Evolutionary conservation across 2,797 vertebrate genomes (phyloP).

Genomic region (Sebastes minor): DNA sequence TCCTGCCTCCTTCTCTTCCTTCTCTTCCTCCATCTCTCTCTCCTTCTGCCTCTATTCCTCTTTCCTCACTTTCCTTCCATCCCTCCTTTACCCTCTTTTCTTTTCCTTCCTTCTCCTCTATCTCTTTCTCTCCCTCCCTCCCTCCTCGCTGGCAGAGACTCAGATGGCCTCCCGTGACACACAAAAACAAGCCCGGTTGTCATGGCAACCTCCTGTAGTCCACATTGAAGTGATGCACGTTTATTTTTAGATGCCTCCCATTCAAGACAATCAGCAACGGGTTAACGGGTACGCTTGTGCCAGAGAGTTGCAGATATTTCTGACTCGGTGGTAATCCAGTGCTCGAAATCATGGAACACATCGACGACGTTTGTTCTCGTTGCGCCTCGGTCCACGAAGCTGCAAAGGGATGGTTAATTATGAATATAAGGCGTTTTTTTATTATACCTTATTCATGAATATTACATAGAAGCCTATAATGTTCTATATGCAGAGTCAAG

Average conservation of each 20-base stretch:
- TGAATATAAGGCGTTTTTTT: background rate
- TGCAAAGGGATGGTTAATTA: background rate
- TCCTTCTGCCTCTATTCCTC: background rate
- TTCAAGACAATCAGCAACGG: constrained; percentile 68
- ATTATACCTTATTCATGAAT: constrained; percentile 1
- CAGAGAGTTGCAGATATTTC: constrained; percentile 39
- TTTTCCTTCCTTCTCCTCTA: background rate
- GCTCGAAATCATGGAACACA: background rate
- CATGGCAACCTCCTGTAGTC: constrained; percentile 78
- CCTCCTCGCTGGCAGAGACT: constrained; percentile 60
- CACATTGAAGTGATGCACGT: constrained; percentile 68
- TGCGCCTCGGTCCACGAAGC: background rate
- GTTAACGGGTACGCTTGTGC: constrained; percentile 68
- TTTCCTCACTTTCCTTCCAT: background rate
- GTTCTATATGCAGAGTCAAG: background rate
- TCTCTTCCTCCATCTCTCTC: background rate
- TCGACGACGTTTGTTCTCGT: background rate
- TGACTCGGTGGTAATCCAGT: constrained; percentile 19
- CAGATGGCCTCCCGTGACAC: constrained; percentile 75
- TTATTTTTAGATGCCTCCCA: constrained; percentile 83
- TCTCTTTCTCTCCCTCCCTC: background rate
- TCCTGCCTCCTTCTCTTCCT: background rate
- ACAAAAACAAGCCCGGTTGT: constrained; percentile 81
- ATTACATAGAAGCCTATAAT: background rate
- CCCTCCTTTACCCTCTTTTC: background rate